Base-by-base conservation (phyloP, 2,888 invertebrate species). In the Acronicta leporina region DNA sequence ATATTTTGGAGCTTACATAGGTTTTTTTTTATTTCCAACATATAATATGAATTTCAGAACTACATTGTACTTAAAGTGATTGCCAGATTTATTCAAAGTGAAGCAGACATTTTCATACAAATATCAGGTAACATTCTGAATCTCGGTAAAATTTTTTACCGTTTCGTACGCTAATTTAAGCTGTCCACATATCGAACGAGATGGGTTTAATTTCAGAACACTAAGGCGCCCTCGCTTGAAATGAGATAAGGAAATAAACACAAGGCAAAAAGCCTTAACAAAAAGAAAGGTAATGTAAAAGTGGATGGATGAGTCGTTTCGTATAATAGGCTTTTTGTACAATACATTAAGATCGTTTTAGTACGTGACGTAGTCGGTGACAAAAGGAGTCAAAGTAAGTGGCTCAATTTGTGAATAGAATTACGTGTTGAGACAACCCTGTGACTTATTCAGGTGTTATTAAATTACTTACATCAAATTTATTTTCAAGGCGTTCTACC, bases 281-380 rank as follows among this genome's bases (percentile, higher is more conserved):
- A 65, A 68, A 54, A 42, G 44, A 27, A 35, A 70, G 64, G 50
- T 33, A 58, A 51, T 40, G 33, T 42, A 50, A 71, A 71, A 48
- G 33, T 52, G 38, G 45, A 70, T 52, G 67, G 49, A 64, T 52
- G 67, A 59, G 55, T 62, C 56, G 60, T 54, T 63, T 27, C 42
- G 27, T 35, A 61, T 73, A 69, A 68, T 62, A 57, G 56, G 44
- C 46, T 40, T 63, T 63, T 47, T 27, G 50, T 44, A 56, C 49
- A 56, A 73, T 68, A 66, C 63, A 66, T 61, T 68, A 61, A 42
- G 50, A 60, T 63, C 58, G 51, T 55, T 44, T 68, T 59, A 59
- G 53, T 47, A 68, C 40, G 60, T 57, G 53, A 63, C 52, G 42
- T 47, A 20, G 42, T 54, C 25, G 10, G 14, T 59, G 51, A 61